Base-by-base conservation (phyloP, 2,888 invertebrate species). In the Sussaba pulchella region DNA sequence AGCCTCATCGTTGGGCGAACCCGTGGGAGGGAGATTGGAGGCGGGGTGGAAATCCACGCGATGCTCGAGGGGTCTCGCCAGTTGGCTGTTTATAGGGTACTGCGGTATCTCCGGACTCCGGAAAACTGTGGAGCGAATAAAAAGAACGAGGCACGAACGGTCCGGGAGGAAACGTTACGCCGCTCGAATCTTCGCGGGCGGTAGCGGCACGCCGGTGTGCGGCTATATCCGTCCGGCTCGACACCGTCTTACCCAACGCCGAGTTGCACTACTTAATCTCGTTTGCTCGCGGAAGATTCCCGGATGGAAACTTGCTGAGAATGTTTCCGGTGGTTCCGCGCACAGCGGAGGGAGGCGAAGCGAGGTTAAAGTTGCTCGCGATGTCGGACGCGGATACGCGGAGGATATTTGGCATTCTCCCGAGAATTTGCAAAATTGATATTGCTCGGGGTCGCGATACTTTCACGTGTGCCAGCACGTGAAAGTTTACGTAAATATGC, bases 271-370 rank as follows among this genome's bases (percentile, higher is more conserved):
- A 73, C 78, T 78, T 78, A 73, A 78, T 78, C 78, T 69, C 67
- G 73, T 73, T 78, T 73, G 78, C 69, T 63, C 78, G 63, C 63
- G 63, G 54, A 73, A 78, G 73, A 78, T 78, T 73, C 69, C 69
- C 47, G 45, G 67, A 73, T 63, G 69, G 67, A 78, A 78, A 78
- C 78, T 73, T 73, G 54, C 63, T 69, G 54, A 50, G 67, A 78
- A 72, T 78, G 54, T 78, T 78, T 78, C 73, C 78, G 73, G 64
- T 19, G 47, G 73, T 73, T 52, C n/a, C n/a, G 17, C 43, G 57
- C 31, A 41, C 39, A 61, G 10, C 39, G 19, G 0, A 39, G 6
- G 19, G 41, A 21, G 6, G 17, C 19, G n/a, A n/a, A 61, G 21
- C 6, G 57, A 57, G 14, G 31, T 57, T 31, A 31, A 57, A 57